Evolutionary conservation across 2,797 vertebrate genomes (phyloP).

Genomic region (Bradypodion pumilum): DNA sequence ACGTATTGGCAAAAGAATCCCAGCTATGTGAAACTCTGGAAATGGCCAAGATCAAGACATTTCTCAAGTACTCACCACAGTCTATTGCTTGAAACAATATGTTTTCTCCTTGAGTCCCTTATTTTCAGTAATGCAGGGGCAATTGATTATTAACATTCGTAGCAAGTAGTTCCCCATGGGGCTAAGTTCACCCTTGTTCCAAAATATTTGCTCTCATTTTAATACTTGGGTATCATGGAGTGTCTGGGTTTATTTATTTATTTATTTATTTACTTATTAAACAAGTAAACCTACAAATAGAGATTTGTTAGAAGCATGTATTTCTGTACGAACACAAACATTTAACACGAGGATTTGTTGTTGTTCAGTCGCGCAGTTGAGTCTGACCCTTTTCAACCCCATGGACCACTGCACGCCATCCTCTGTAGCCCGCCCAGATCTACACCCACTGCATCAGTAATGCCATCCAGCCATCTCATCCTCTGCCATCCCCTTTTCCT

Average conservation of each 20-base stretch:
- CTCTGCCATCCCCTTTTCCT: no score
- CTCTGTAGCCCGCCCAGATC: no score
- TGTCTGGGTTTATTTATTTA: slow-evolving; percentile 30
- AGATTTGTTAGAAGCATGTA: slow-evolving; percentile 25
- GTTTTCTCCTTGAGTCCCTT: background rate
- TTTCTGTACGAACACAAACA: slow-evolving; percentile 27
- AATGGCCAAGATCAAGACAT: no score
- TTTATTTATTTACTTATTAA: slow-evolving; percentile 40
- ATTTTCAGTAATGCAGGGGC: background rate
- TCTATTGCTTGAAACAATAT: background rate
- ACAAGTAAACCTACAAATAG: slow-evolving; percentile 49
- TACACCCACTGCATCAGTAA: no score
- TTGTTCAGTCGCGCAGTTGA: no score
- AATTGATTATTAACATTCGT: background rate
- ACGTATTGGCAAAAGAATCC: no score
- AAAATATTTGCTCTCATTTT: slow-evolving; percentile 17
- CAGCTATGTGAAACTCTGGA: no score
- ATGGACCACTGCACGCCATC: no score
- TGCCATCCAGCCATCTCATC: no score
- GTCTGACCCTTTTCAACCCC: no score
- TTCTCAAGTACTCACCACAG: background rate
- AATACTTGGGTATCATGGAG: slow-evolving; percentile 25
- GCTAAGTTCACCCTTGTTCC: background rate
- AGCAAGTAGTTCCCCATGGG: background rate
- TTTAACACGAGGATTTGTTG: slow-evolving; percentile 39